Percentiles rank a stretch among this genome's conserved stretches.
Conservation (phyloP, 1,140 invertebrate species). For the Drosophila willistoni region DNA sequence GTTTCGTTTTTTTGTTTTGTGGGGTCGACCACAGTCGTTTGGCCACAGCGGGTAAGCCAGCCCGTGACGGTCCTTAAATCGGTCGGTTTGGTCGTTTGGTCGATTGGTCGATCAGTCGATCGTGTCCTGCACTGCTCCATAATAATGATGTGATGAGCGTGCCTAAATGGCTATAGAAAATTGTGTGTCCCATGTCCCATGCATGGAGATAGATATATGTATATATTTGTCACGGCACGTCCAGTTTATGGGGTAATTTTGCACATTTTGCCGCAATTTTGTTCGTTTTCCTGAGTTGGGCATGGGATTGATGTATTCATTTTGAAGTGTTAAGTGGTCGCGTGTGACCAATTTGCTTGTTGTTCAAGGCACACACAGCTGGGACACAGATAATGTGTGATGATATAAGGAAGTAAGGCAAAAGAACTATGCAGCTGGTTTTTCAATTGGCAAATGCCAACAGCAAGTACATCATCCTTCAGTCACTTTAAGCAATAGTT, state of each 20-base stretch:
- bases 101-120: slow-evolving; percentile 20
- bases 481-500: too few species aligned
- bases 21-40: slow-evolving; percentile 75
- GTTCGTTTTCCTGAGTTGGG: neutral
- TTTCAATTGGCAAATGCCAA: neutral
- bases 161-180: slow-evolving; percentile 39
- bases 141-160: slow-evolving; percentile 51
- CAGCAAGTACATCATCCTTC: neutral
- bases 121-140: slow-evolving; percentile 27
- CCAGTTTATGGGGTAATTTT: slow-evolving; percentile 48
- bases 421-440: neutral
- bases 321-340: slow-evolving; percentile 76
- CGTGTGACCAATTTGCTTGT: slow-evolving; percentile 70
- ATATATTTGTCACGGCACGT: slow-evolving; percentile 43
- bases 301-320: slow-evolving; percentile 63
- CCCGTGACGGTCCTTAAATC: slow-evolving; percentile 13
- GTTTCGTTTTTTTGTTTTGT: slow-evolving; percentile 33
- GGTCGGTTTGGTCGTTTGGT: neutral
- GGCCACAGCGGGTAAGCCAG: slow-evolving; percentile 69
- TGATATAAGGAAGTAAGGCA: neutral
- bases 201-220: too few species aligned
- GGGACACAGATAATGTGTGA: slow-evolving; percentile 20
- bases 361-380: slow-evolving; percentile 47
- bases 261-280: slow-evolving; percentile 34
- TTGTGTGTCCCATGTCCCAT: neutral